These are phyloP conservation scores for Chelonia mydas DNA, from an alignment of 2,797 vertebrate species.

Conservation along the genomic window DNA sequence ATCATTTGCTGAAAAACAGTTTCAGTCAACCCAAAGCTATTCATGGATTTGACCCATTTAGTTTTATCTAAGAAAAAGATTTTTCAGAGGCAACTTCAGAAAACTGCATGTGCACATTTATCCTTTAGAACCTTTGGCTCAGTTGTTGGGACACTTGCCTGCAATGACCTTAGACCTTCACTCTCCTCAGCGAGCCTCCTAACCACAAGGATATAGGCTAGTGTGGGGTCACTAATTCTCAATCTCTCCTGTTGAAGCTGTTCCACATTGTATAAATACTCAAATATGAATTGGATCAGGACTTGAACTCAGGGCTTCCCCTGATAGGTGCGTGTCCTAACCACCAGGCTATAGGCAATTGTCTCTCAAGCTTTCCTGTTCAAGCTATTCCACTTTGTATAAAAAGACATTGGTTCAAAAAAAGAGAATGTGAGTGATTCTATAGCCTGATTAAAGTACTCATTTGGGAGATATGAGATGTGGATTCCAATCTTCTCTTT, in stretches of 20 bases:
- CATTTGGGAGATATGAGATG: not conserved
- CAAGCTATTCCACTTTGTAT: not conserved
- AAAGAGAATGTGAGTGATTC: not conserved
- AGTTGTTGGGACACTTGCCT: not conserved
- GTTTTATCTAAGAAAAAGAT: not conserved
- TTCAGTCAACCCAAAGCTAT: not conserved
- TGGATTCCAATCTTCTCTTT: not conserved
- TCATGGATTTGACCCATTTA: not conserved
- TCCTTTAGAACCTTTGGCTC: not conserved
- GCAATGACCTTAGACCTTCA: not conserved
- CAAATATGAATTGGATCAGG: not conserved
- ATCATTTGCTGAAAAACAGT: too few relatives aligned
- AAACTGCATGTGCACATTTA: not conserved
- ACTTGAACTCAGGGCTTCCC: not conserved
- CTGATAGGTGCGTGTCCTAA: not conserved
- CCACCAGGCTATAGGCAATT: not conserved
- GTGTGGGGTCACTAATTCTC: not conserved
- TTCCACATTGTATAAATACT: not conserved
- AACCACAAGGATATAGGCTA: not conserved
- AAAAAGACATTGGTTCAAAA: not conserved
- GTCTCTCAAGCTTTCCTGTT: not conserved
- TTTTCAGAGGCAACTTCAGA: too few relatives aligned
- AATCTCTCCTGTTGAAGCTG: not conserved
- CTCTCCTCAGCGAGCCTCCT: not conserved
- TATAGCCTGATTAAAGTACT: not conserved